Evolutionary conservation across 2,888 invertebrate species (phyloP), one percentile per base, ranked within the genome.

Genomic region (Hipparchia semele): DNA sequence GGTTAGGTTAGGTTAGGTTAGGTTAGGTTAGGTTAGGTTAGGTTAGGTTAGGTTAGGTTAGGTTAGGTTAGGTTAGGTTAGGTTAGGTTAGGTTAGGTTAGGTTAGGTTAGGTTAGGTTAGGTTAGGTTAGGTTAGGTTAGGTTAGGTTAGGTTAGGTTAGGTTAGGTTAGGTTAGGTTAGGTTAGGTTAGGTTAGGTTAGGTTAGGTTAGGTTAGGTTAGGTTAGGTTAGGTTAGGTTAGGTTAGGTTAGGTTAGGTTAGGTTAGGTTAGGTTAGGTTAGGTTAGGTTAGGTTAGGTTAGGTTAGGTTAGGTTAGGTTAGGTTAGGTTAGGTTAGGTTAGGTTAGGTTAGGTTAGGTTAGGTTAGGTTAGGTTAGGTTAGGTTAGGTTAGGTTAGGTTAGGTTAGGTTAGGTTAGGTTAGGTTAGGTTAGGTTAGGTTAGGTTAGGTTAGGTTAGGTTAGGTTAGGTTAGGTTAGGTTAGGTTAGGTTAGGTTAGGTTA

Each of bases 381-480:
- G 75, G 75, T 75, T 73, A 73, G 73, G 73, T 73, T 75, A 65
- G 71, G 73, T 71, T 71, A 65, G 68, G 73, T 69, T 71, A 69
- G 73, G 75, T 75, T 75, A 75, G 75, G 75, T 75, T 77, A 71
- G 75, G 75, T 75, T 76, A 76, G 74, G 76, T 77, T 61, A 61
- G 61, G 76, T 77, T 77, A 76, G 73, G 76, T 74, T 75, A 75
- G 75, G 73, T 73, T 75, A 75, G 77, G 77, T 77, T 77, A 75
- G 77, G 79, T 77, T 79, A 76, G 77, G 77, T 79, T 78, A 74
- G 77, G 77, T 76, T 78, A 78, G 78, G 78, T 78, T 77, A 76
- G 76, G 78, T 76, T 79, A 76, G 76, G 77, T 77, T 78, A 76
- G 76, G 78, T 76, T 78, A 77, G 77, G 76, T 77, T 76, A 76